A percentile compares a stretch with the other conserved stretches of the same genome.
Evolutionary conservation across 2,888 invertebrate species (phyloP).

Genomic region (Dyspetes luteomarginatus): DNA sequence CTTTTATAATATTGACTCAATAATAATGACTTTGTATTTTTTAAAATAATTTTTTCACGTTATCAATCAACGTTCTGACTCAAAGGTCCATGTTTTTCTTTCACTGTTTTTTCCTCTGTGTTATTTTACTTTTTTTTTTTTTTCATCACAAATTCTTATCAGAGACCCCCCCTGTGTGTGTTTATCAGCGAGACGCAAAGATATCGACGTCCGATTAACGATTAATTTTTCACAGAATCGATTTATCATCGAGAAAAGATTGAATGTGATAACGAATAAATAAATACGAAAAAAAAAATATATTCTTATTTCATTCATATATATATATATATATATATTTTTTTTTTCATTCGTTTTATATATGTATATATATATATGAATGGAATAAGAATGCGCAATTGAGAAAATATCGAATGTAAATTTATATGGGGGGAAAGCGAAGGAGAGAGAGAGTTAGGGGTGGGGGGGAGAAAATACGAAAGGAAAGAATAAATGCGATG

Average conservation of each 20-base stretch:
- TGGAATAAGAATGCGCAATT: conserved; percentile 16
- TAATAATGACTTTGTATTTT: too few species aligned
- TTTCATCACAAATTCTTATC: neutral
- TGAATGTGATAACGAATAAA: conserved; percentile 15
- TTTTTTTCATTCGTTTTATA: too few species aligned
- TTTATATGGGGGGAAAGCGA: conserved; percentile 1
- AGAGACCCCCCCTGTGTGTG: conserved; percentile 13
- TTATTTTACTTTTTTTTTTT: neutral
- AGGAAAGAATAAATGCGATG: conserved; percentile 11
- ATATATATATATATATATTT: too few species aligned
- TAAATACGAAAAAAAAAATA: neutral
- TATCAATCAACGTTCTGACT: neutral
- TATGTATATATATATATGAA: too few species aligned
- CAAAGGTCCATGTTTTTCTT: neutral
- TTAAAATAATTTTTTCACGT: too few species aligned
- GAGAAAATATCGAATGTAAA: neutral
- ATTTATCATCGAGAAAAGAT: conserved; percentile 6
- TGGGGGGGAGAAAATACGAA: conserved; percentile 30
- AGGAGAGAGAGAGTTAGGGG: conserved; percentile 37
- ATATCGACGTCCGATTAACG: conserved; percentile 22
- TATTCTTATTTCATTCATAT: too few species aligned
- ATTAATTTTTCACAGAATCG: conserved; percentile 10
- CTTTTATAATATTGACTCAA: too few species aligned
- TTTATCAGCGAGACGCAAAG: neutral
- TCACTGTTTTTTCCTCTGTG: neutral